phyloP scores from a whole-genome alignment of 2,797 vertebrate species.

The Myotis planiceps region DNA sequence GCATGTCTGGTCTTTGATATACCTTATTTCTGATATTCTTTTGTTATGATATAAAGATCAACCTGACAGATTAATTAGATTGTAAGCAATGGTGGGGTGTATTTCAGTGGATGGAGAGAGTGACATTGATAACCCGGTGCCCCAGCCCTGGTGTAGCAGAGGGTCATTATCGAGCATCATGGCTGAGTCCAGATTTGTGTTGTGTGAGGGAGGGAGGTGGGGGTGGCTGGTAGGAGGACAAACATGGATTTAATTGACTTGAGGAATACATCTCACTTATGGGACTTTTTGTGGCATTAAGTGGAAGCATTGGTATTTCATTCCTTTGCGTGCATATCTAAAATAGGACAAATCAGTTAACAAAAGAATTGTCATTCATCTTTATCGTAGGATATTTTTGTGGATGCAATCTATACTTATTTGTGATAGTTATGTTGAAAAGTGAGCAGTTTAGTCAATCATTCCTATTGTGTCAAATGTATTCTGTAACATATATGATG shows the following conservation, averaged over 20 bases:
- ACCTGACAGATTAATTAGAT: not conserved
- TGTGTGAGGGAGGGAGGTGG: not conserved
- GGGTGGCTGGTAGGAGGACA: not conserved
- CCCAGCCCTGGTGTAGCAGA: not conserved
- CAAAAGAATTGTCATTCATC: not conserved
- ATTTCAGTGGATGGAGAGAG: not conserved
- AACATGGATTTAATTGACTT: not conserved
- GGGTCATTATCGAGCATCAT: not conserved
- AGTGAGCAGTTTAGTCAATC: not conserved
- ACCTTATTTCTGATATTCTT: not conserved
- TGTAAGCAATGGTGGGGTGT: not conserved
- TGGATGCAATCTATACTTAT: not conserved
- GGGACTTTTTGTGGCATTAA: not conserved
- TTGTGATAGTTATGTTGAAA: not conserved
- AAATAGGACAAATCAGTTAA: slow-evolving; percentile 1
- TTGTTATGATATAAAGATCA: not conserved
- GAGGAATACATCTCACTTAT: not conserved
- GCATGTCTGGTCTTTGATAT: slow-evolving; percentile 8
- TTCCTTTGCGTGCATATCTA: not conserved
- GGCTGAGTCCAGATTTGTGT: not conserved
- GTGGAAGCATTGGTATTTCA: not conserved
- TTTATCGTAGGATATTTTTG: slow-evolving; percentile 8
- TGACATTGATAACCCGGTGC: not conserved
- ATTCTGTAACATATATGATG: not conserved
- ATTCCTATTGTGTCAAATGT: not conserved